Percentiles rank a stretch among this genome's conserved stretches.
Evolutionary conservation across 2,113 vertebrate genomes (phyloP).

Genomic region (Elgaria multicarinata): DNA sequence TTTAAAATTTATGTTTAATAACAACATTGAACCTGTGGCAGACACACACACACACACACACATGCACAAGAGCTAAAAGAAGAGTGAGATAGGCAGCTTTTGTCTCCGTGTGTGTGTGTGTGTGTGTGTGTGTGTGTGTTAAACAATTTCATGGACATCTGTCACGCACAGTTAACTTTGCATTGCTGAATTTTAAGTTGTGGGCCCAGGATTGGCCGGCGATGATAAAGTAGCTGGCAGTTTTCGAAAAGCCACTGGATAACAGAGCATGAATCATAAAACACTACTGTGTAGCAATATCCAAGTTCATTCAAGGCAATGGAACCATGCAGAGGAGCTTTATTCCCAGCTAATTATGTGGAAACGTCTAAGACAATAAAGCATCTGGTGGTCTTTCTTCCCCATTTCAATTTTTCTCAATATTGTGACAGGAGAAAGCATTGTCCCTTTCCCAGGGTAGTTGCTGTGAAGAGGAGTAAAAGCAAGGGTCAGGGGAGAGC

Average conservation of each 20-base stretch:
- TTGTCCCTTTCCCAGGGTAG: conserved; percentile 90
- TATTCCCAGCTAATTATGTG: conserved; percentile 99
- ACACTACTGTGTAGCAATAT: conserved; percentile 91
- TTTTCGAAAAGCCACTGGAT: conserved; percentile 84
- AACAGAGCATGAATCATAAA: conserved; percentile 90
- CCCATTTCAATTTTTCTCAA: conserved; percentile 91
- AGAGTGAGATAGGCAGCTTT: conserved; percentile 66
- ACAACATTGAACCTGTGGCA: conserved; percentile 43
- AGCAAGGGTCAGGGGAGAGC: conserved; percentile 95
- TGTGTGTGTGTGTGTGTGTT: conserved; percentile 82
- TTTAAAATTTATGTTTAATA: conserved; percentile 68
- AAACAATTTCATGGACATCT: conserved; percentile 96
- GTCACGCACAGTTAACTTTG: conserved; percentile 97
- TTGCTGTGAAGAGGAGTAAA: conserved; percentile 84
- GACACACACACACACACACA: not conserved
- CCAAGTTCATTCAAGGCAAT: conserved; percentile 97
- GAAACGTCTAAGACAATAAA: conserved; percentile 99
- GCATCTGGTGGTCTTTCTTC: conserved; percentile 98
- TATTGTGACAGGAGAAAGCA: conserved; percentile 96
- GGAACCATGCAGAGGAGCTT: conserved; percentile 91
- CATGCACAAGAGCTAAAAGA: not conserved
- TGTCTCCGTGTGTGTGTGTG: conserved; percentile 35
- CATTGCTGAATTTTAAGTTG: conserved; percentile 88
- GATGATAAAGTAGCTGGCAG: conserved; percentile 87
- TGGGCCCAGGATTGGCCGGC: conserved; percentile 79